Percentiles rank a stretch among this genome's conserved stretches.
phyloP scores from a whole-genome alignment of 2,888 invertebrate species.

The Iselma pallidipennis region DNA sequence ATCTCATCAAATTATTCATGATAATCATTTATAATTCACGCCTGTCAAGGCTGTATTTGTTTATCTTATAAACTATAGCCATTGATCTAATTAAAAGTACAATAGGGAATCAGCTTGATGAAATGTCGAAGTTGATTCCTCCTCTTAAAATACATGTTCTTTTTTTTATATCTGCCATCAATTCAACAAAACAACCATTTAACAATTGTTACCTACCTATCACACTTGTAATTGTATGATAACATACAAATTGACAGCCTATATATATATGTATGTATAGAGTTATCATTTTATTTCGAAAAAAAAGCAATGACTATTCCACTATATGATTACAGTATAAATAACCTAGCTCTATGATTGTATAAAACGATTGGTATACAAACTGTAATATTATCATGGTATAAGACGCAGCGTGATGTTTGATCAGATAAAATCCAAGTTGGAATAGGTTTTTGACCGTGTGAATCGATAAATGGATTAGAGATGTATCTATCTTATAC shows the following conservation, averaged over 20 bases:
- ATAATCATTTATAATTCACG: neutral
- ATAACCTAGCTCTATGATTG: slow-evolving; percentile 27
- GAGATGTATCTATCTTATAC: slow-evolving; percentile 45
- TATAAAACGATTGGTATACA: slow-evolving; percentile 35
- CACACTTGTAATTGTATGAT: slow-evolving; percentile 54
- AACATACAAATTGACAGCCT: slow-evolving; percentile 54
- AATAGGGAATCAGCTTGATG: neutral
- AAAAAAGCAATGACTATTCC: slow-evolving; percentile 40
- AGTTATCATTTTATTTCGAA: slow-evolving; percentile 40
- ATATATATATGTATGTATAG: slow-evolving; percentile 41
- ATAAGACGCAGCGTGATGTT: slow-evolving; percentile 46
- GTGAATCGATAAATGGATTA: slow-evolving; percentile 55
- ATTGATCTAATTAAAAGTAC: neutral
- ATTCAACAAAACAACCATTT: slow-evolving; percentile 51
- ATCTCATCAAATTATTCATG: neutral
- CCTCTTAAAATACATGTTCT: slow-evolving; percentile 1
- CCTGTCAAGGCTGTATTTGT: neutral
- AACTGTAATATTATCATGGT: slow-evolving; percentile 48
- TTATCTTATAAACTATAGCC: neutral
- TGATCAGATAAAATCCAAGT: slow-evolving; percentile 53
- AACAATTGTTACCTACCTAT: slow-evolving; percentile 54
- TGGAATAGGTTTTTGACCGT: slow-evolving; percentile 55
- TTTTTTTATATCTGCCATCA: slow-evolving; percentile 41
- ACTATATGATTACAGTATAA: slow-evolving; percentile 45
- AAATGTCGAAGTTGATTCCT: neutral